Evolutionary conservation across 2,113 vertebrate species (phyloP), one percentile per base, ranked within the genome.

Genomic region (Candoia aspera): DNA sequence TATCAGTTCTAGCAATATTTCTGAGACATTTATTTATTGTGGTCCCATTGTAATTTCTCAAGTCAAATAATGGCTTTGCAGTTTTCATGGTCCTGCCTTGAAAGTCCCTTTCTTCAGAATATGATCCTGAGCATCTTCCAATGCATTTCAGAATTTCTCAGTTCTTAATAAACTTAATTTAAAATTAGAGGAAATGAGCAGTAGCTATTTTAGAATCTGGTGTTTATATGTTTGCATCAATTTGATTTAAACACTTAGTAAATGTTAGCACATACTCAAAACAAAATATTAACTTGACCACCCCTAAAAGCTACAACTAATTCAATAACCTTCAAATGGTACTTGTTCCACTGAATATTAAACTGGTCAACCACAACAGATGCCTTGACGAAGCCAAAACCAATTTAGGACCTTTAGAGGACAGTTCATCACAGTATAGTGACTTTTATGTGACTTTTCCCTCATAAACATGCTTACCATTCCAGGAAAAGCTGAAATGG

Each of bases 291-390:
- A 97, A 92, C 85, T 46, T 64, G 53, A 68, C 95, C 53, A 95
- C 64, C 91, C 95, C 88, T 57, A 94, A 97, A 96, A 96, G 94
- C 92, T 87, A 94, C 94, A 92, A 95, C 94, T 95, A 89, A 90
- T 73, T 94, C 94, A 97, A 94, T 95, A 95, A 96, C 87, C n/a
- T 96, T 93, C n/a, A 21, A 94, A 94, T 53, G 92, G 49, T 84
- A 92, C 79, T 64, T 94, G 90, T 86, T 88, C 94, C 19, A 6
- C 90, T 85, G 87, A 95, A 94, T 96, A 92, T 93, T 92, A 95
- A 97, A 84, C 1, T 60, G 92, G 55, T 87, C 86, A 93, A 84
- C 90, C 57, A 93, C 49, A 10, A 95, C 46, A 93, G 55, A 83
- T 84, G 73, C 15, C 37, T 89, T 89, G 29, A 95, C 79, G 57